A percentile compares a stretch with the other conserved stretches of the same genome.
Conservation (phyloP, 2,888 invertebrate species). For the Pollenia labialis region DNA sequence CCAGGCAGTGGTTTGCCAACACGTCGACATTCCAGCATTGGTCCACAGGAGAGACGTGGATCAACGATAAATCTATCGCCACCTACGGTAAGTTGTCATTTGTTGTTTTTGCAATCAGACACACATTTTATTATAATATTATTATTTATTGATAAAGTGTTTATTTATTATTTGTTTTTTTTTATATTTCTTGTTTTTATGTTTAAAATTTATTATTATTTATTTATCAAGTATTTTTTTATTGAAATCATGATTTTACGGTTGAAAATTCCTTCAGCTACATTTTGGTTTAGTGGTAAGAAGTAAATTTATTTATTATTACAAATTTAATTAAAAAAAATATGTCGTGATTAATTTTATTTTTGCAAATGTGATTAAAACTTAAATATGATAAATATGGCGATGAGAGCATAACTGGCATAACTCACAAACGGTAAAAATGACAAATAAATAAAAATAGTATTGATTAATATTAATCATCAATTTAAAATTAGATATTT, state of each 20-base stretch:
- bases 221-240: slow-evolving; percentile 1
- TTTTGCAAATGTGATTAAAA: too few species aligned
- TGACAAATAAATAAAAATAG: too few species aligned
- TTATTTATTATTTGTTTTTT: slow-evolving; percentile 31
- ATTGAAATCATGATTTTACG: slow-evolving; percentile 13
- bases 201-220: slow-evolving; percentile 39
- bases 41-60: slow-evolving; percentile 93
- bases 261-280: neutral
- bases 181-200: slow-evolving; percentile 31
- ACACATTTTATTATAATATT: slow-evolving; percentile 20
- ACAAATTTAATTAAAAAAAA: neutral
- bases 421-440: too few species aligned
- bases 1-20: slow-evolving; percentile 92
- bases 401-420: too few species aligned
- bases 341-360: slow-evolving; percentile 59
- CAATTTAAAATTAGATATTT: too few species aligned
- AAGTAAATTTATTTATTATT: neutral
- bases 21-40: slow-evolving; percentile 95
- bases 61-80: slow-evolving; percentile 94
- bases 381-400: too few species aligned
- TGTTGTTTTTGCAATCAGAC: slow-evolving; percentile 42
- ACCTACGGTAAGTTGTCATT: slow-evolving; percentile 90
- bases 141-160: slow-evolving; percentile 35
- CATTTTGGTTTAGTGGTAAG: slow-evolving; percentile 1
- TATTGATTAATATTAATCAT: too few species aligned